These are phyloP conservation scores for Bostrychus sinensis DNA, from an alignment of 2,113 vertebrate genomes.

Conservation along the genomic window DNA sequence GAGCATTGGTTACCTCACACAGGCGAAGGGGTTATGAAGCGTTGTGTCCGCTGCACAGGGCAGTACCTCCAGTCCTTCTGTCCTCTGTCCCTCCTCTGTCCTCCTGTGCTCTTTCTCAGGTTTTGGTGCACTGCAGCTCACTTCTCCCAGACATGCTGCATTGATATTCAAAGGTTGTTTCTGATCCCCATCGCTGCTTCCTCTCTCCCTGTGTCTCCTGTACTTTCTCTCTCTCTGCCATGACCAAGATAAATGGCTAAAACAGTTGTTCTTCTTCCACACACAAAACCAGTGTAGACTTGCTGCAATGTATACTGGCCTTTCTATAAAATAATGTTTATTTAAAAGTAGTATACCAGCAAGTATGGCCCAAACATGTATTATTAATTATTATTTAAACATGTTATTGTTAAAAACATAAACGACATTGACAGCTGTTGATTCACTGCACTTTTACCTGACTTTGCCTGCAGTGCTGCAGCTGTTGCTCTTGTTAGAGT, in stretches of 20 bases:
- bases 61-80: slow-evolving; percentile 18
- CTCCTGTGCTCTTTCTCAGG: slow-evolving; percentile 65
- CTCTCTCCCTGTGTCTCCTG: slow-evolving; percentile 33
- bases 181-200: slow-evolving; percentile 83
- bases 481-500: slow-evolving; percentile 10
- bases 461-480: slow-evolving; percentile 28
- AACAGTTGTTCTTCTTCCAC: slow-evolving; percentile 27
- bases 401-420: neutral
- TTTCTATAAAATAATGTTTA: neutral
- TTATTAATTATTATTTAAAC: too few species aligned
- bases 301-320: neutral
- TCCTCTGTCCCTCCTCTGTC: slow-evolving; percentile 43
- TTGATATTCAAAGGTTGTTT: slow-evolving; percentile 92
- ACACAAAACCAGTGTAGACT: neutral
- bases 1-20: neutral
- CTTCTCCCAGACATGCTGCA: slow-evolving; percentile 85
- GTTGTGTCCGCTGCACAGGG: slow-evolving; percentile 10
- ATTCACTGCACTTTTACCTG: neutral
- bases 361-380: too few species aligned
- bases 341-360: neutral
- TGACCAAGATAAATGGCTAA: slow-evolving; percentile 15
- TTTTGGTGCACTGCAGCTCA: slow-evolving; percentile 97
- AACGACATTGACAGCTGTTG: too few species aligned
- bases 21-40: neutral
- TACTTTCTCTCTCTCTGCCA: slow-evolving; percentile 14